Evolutionary conservation across 2,113 vertebrate genomes (phyloP).

Genomic region (Elgaria multicarinata): DNA sequence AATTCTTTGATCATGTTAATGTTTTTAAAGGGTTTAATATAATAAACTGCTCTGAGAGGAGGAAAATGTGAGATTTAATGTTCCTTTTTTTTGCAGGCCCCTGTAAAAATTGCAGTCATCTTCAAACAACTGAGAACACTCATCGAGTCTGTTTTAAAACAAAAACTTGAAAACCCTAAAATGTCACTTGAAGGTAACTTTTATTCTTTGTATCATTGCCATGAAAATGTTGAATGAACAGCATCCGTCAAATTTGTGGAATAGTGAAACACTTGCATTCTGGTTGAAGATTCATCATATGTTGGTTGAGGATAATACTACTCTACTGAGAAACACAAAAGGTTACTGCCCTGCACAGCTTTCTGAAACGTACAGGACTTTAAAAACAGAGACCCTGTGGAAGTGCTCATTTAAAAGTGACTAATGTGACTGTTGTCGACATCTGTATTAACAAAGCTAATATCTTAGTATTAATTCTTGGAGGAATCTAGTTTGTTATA

Average conservation of each 20-base stretch:
- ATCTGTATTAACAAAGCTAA: neutral
- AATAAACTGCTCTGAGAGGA: neutral
- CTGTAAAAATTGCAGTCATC: slow-evolving; percentile 96
- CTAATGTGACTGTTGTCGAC: neutral
- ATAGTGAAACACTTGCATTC: neutral
- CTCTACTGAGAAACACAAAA: neutral
- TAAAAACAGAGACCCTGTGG: neutral
- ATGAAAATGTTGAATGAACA: neutral
- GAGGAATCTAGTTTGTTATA: neutral
- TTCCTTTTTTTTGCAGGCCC: slow-evolving; percentile 82
- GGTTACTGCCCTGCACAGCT: neutral
- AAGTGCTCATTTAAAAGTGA: neutral
- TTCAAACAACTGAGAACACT: slow-evolving; percentile 95
- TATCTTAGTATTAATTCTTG: neutral
- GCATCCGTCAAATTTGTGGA: neutral
- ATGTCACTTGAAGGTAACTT: slow-evolving; percentile 93
- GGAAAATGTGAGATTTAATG: neutral
- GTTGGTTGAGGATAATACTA: neutral
- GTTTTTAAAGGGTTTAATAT: neutral
- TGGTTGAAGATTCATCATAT: neutral
- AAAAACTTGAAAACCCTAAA: slow-evolving; percentile 94
- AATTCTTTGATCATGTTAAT: neutral
- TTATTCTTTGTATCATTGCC: slow-evolving; percentile 5
- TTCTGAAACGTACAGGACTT: rapidly evolving
- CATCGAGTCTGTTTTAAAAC: slow-evolving; percentile 91